phyloP scores from a whole-genome alignment of 2,888 invertebrate species.

The Myathropa florea region DNA sequence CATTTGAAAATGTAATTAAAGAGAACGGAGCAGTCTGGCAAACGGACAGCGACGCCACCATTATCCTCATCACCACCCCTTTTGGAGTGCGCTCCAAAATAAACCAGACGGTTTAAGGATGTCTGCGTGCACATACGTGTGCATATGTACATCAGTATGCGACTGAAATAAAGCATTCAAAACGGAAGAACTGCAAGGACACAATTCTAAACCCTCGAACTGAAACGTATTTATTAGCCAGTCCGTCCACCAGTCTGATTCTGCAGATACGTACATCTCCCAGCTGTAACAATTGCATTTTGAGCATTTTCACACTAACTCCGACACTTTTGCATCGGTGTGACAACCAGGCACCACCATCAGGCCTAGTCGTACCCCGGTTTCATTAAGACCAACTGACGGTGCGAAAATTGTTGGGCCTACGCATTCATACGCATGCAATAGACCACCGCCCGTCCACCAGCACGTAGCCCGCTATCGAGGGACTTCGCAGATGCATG shows the following conservation, averaged over 20 bases:
- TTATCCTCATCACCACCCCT: not conserved
- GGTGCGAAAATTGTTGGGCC: slow-evolving; percentile 56
- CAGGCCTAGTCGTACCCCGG: slow-evolving; percentile 14
- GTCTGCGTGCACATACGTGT: not conserved
- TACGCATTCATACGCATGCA: slow-evolving; percentile 55
- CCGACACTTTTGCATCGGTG: slow-evolving; percentile 18
- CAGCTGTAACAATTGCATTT: slow-evolving; percentile 69
- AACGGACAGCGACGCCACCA: slow-evolving; percentile 25
- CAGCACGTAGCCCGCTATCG: not conserved
- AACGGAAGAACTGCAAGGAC: slow-evolving; percentile 57
- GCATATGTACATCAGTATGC: slow-evolving; percentile 14
- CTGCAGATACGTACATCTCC: slow-evolving; percentile 41
- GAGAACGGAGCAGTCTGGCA: slow-evolving; percentile 48
- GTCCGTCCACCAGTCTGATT: slow-evolving; percentile 31
- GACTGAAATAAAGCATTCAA: slow-evolving; percentile 66
- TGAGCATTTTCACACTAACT: slow-evolving; percentile 47
- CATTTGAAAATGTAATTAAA: slow-evolving; percentile 71
- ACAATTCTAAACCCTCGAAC: slow-evolving; percentile 38
- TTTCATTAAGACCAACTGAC: slow-evolving; percentile 67
- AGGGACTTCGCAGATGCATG: slow-evolving; percentile 35
- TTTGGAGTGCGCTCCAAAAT: not conserved
- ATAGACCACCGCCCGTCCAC: not conserved
- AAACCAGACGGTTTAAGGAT: not conserved
- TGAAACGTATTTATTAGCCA: slow-evolving; percentile 68
- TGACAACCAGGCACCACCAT: slow-evolving; percentile 39